Percentiles rank a stretch among this genome's conserved stretches.
These are phyloP conservation scores for Drepana arcuata DNA, from an alignment of 1,140 invertebrate genomes.

Conservation along the genomic window DNA sequence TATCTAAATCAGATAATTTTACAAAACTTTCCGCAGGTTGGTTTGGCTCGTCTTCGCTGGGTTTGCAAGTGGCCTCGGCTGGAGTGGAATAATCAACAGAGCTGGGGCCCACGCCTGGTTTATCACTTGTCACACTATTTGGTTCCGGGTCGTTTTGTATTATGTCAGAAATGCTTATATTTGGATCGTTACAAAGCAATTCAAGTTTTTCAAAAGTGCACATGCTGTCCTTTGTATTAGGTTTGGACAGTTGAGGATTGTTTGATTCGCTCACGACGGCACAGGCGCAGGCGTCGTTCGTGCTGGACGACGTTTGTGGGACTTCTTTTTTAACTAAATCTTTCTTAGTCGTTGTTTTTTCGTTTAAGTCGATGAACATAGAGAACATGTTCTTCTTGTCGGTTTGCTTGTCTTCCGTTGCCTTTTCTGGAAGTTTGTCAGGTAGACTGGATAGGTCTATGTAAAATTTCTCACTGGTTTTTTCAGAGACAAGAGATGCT, in stretches of 20 bases:
- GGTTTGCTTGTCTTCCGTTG: conserved; percentile 12
- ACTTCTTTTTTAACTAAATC: conserved; percentile 33
- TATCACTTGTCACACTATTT: too few species aligned
- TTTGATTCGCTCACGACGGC: too few species aligned
- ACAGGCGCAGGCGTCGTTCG: too few species aligned
- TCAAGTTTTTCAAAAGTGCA: conserved; percentile 48
- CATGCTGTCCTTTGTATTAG: conserved; percentile 6
- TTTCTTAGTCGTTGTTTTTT: conserved; percentile 38
- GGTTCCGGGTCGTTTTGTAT: too few species aligned
- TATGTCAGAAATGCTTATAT: conserved; percentile 50
- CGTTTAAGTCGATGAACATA: conserved; percentile 59
- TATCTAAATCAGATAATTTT: conserved; percentile 58
- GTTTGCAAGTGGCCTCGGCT: too few species aligned
- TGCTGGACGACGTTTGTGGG: conserved; percentile 8
- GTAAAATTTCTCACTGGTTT: conserved; percentile 48
- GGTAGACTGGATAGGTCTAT: conserved; percentile 51
- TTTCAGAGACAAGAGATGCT: conserved; percentile 43
- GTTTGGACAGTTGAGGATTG: conserved; percentile 4
- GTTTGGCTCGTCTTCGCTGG: too few species aligned
- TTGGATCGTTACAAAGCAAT: conserved; percentile 45
- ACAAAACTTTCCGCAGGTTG: conserved; percentile 40
- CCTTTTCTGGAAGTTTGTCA: conserved; percentile 28
- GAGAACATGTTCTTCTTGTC: conserved; percentile 61
- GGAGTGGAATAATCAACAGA: too few species aligned
- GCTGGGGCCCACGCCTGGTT: too few species aligned